Evolutionary conservation across 1,140 invertebrate genomes (phyloP), one percentile per base, ranked within the genome.

Genomic region (Habropoda laboriosa): DNA sequence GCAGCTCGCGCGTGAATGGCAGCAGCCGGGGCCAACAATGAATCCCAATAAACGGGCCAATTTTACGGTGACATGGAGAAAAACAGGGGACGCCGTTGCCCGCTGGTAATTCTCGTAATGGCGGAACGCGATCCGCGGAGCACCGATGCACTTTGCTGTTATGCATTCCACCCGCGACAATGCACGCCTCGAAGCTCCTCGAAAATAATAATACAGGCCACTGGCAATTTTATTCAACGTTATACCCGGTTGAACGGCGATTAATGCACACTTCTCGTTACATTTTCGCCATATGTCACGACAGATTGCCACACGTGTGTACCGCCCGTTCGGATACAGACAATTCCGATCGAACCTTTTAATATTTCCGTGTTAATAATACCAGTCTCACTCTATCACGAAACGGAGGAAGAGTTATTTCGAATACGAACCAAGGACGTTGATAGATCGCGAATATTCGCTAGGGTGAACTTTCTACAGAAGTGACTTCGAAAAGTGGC

Each of bases 61-160:
- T 82, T 86, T 86, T 80, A 80, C 71, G 71, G 77, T 68, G 58
- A 57, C 63, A 55, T 55, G 60, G 83, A 77, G 82, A 86, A 86
- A 86, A 86, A 86, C 80, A 86, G 42, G 35, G 53, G 47, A 40
- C 45, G 4, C 12, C 57, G 51, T 51, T 30, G 72, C 47, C 68
- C 63, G 64, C 61, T 83, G 76, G 86, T 88, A 87, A 88, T 90
- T 85, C 88, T 87, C 85, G 82, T 89, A 90, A 90, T 88, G 82
- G 82, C 82, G 71, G 82, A 84, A 88, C 87, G 55, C 55, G 83
- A 61, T 76, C 78, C 67, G 63, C 75, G 30, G 66, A 55, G 81
- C n/a, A 32, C 55, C 60, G 40, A 76, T 85, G 79, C 85, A 87
- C 87, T 90, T 90, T 82, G 82, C 82, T 86, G 84, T 86, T 88